phyloP scores from a whole-genome alignment of 2,113 vertebrate genomes.

The Hippoglossus stenolepis region DNA sequence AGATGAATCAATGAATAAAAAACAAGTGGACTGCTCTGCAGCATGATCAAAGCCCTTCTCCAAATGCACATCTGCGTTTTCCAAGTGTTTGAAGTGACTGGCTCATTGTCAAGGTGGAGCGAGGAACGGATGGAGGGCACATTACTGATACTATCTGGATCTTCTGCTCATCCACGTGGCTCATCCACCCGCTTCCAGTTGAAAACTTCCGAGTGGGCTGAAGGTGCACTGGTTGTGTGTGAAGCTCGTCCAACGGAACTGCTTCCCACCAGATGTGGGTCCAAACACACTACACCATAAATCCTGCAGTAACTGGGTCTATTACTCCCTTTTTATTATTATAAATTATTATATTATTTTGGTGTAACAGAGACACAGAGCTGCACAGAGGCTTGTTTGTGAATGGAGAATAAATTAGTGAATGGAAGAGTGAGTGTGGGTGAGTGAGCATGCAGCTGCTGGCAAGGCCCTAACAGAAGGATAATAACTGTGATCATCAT shows the following conservation, averaged over 20 bases:
- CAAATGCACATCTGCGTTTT: constrained; percentile 64
- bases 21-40: constrained; percentile 24
- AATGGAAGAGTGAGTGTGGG: constrained; percentile 33
- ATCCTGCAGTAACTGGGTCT: constrained; percentile 65
- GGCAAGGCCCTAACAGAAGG: constrained; percentile 11
- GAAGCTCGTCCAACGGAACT: constrained; percentile 61
- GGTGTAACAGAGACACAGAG: constrained; percentile 13
- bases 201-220: constrained; percentile 73
- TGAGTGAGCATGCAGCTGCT: constrained; percentile 31
- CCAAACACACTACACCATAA: constrained; percentile 70
- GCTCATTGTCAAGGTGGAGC: constrained; percentile 67
- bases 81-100: constrained; percentile 80
- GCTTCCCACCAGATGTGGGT: constrained; percentile 68
- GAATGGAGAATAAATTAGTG: constrained; percentile 50
- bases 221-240: constrained; percentile 49
- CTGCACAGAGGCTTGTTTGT: constrained; percentile 35
- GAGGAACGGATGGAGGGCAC: constrained; percentile 54
- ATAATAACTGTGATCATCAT: constrained; percentile 46
- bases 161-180: constrained; percentile 47
- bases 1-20: constrained; percentile 54
- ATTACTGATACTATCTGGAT: constrained; percentile 59
- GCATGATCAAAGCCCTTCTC: constrained; percentile 75
- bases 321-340: constrained; percentile 27
- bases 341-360: no score
- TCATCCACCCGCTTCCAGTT: constrained; percentile 53